Conservation (phyloP, 2,888 invertebrate species). For the Morpho achilles region DNA sequence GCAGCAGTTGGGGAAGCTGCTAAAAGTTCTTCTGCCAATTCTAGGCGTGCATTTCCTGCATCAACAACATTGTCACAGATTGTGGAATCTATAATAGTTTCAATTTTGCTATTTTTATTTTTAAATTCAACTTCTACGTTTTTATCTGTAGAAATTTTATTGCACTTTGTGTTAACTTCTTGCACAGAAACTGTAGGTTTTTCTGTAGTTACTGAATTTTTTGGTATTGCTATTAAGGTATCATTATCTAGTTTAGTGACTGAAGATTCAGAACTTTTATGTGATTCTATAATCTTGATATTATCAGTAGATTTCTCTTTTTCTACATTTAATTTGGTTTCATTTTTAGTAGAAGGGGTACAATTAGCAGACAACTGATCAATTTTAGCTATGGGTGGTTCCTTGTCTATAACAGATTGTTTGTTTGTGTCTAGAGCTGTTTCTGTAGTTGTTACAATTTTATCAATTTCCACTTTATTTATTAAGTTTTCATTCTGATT, state of each 20-base stretch:
- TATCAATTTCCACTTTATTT: neutral
- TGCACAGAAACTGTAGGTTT: conserved; percentile 27
- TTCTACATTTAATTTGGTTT: conserved; percentile 4
- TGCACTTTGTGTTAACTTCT: conserved; percentile 24
- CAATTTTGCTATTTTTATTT: conserved; percentile 58
- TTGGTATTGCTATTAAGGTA: conserved; percentile 1
- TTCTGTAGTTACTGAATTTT: conserved; percentile 17
- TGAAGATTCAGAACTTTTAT: conserved; percentile 12
- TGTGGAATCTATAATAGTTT: conserved; percentile 58
- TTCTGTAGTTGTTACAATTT: neutral
- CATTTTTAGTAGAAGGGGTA: neutral
- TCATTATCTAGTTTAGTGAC: conserved; percentile 11
- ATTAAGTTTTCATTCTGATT: conserved; percentile 4
- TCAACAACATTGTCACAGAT: conserved; percentile 65
- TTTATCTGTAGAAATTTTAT: conserved; percentile 37
- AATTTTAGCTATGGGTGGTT: neutral
- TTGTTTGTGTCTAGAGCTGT: conserved; percentile 1
- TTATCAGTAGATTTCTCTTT: neutral
- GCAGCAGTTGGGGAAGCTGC: conserved; percentile 86
- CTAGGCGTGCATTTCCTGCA: conserved; percentile 78
- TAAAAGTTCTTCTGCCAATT: conserved; percentile 74
- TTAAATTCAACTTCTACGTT: conserved; percentile 37
- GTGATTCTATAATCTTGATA: neutral
- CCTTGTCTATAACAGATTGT: neutral
- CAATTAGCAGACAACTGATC: neutral